Base-by-base conservation (phyloP, 2,888 invertebrate species). In the Cheilosia urbana region DNA sequence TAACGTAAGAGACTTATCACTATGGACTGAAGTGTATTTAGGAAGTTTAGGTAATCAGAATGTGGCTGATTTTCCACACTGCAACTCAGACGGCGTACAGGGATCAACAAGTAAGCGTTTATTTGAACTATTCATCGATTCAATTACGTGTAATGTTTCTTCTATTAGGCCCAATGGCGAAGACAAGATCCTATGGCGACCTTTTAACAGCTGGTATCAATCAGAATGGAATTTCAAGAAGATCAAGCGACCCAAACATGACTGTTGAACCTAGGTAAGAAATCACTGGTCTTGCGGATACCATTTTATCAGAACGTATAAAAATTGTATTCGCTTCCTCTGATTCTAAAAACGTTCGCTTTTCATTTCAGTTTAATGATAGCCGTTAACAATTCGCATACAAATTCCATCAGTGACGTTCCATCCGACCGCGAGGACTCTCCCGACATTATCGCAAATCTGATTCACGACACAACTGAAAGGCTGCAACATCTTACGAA, bases 11-110 rank as follows among this genome's bases (percentile, higher is more conserved):
- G 96, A 96, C 90, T 93, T 98, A 90, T 94, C 94, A 75, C 93
- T 98, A 88, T 98, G 98, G 98, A 94, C 95, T 87, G 96, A 96
- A 88, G 95, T 98, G 87, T 98, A 97, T 93, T 93, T 96, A 89
- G 96, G 96, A 62, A 92, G 92, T 82, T 90, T 92, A 88, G 92
- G 92, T 40, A 93, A 92, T 88, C 93, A 93, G 88, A 93, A 93
- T 82, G 89, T 89, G 40, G 91, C 90, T 71, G 92, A 92, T 88
- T 91, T 91, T 88, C 91, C 92, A 21, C 89, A 91, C 51, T 90
- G 89, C 78, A 90, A 89, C 84, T 88, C 89, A 81, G 92, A 91
- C 45, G 89, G 89, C 55, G 89, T 90, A 87, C 88, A 87, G 78
- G 91, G 88, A 75, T 89, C 90, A 63, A 89, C 89, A 69, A 90